Percentiles rank a stretch among this genome's conserved stretches.
Evolutionary conservation across 2,888 invertebrate species (phyloP).

Genomic region (Leptinotarsa haldemani): DNA sequence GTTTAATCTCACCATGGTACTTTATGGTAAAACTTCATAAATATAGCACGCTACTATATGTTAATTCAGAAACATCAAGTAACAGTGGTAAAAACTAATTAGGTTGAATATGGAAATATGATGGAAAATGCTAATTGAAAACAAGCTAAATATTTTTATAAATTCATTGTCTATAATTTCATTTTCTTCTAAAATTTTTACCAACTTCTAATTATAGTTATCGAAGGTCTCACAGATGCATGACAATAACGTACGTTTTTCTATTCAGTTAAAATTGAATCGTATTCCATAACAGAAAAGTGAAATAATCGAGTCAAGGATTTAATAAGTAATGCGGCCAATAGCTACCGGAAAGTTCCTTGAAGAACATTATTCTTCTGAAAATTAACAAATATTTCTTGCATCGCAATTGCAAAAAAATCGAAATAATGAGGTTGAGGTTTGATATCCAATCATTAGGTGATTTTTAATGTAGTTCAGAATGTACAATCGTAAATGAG

Average conservation of each 20-base stretch:
- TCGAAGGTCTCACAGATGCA: conserved; percentile 13
- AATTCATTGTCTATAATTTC: too few relatives aligned
- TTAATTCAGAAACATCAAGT: too few relatives aligned
- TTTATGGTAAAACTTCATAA: too few relatives aligned
- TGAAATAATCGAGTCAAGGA: conserved; percentile 12
- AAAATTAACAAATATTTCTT: background rate
- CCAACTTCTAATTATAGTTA: background rate
- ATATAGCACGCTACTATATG: too few relatives aligned
- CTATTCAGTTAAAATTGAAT: background rate
- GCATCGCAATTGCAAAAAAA: background rate
- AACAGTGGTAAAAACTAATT: too few relatives aligned
- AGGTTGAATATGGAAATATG: too few relatives aligned
- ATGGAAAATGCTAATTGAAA: too few relatives aligned
- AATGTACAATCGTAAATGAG: background rate
- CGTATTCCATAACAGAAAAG: background rate
- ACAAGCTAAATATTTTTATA: too few relatives aligned
- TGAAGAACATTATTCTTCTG: conserved; percentile 2
- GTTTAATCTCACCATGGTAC: too few relatives aligned
- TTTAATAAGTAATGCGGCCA: background rate
- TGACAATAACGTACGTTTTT: background rate
- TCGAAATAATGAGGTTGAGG: background rate
- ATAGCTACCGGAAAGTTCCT: conserved; percentile 9
- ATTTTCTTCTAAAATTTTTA: too few relatives aligned
- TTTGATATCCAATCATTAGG: background rate
- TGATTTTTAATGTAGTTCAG: background rate